Base-by-base conservation (phyloP, 2,888 invertebrate species). In the Aspidiotus destructor region DNA sequence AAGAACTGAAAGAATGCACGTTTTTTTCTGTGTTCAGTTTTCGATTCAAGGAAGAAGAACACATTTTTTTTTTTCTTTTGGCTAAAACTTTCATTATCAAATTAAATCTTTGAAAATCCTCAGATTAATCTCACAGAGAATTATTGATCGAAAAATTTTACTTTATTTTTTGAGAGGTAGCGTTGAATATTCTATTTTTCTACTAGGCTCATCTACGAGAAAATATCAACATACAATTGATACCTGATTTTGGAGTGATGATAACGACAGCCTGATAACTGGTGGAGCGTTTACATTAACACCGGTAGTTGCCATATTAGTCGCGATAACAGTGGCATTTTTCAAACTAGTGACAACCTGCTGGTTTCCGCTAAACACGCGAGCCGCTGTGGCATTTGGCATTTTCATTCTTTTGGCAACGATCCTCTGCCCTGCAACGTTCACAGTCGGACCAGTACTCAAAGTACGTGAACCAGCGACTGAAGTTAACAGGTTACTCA, bases 331-430 rank as follows among this genome's bases (percentile, higher is more conserved):
- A 9, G 67, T 52, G 42, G 68, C 61, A 41, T 61, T 61, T 40
- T 15, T 55, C 40, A 68, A 44, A 53, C 42, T 68, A 1, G 61
- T 52, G 10, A 52, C 52, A 3, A 41, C 13, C 15, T 41, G 61
- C 52, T 52, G 60, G 17, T 60, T 63, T 17, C 63, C 58, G 9
- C 70, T 60, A 10, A 69, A 64, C 2, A 62, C 62, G 8, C 62
- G 40, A 41, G 63, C 53, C 1, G 61, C 61, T 28, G 28, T 28
- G 15, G 70, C 40, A 42, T 69, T 71, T 57, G 62, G 68, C 28
- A 70, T 65, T 10, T 63, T 64, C 41, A 71, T 61, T 62, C 69
- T 52, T 57, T 62, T 69, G 10, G 69, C 62, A n/a, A 69, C 54
- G 8, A 69, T 55, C 16, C 69, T 53, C 62, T 69, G 69, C 44